phyloP scores from a whole-genome alignment of 2,888 invertebrate genomes.

The Erpobdella octoculata region DNA sequence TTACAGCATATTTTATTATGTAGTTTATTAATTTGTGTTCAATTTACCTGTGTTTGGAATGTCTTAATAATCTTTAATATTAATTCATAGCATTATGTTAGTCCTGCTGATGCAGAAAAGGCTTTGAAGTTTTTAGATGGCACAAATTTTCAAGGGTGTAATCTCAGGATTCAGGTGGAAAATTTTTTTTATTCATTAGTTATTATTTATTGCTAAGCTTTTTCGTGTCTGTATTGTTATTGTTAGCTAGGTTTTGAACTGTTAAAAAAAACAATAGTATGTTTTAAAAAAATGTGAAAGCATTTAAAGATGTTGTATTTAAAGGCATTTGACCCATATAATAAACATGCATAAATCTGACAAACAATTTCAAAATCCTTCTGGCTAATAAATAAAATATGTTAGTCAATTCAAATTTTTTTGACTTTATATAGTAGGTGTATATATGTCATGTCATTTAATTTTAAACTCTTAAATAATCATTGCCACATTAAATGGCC shows the following conservation, averaged over 20 bases:
- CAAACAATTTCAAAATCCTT: too few relatives aligned
- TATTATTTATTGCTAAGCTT: not conserved
- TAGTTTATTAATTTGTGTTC: not conserved
- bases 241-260: not conserved
- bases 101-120: conserved; percentile 78
- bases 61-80: not conserved
- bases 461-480: too few relatives aligned
- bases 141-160: conserved; percentile 27
- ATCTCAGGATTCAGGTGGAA: conserved; percentile 29
- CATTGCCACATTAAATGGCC: too few relatives aligned
- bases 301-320: too few relatives aligned
- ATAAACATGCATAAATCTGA: too few relatives aligned
- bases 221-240: not conserved
- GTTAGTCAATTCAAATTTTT: too few relatives aligned
- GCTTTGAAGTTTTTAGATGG: conserved; percentile 72
- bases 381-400: too few relatives aligned
- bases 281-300: too few relatives aligned
- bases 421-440: too few relatives aligned
- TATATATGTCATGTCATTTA: too few relatives aligned
- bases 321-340: too few relatives aligned
- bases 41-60: not conserved
- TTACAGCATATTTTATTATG: not conserved
- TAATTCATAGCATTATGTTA: conserved; percentile 68
- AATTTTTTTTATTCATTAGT: not conserved
- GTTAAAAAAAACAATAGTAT: too few relatives aligned